phyloP scores from a whole-genome alignment of 1,140 invertebrate genomes.

The Zeugodacus cucurbitae region DNA sequence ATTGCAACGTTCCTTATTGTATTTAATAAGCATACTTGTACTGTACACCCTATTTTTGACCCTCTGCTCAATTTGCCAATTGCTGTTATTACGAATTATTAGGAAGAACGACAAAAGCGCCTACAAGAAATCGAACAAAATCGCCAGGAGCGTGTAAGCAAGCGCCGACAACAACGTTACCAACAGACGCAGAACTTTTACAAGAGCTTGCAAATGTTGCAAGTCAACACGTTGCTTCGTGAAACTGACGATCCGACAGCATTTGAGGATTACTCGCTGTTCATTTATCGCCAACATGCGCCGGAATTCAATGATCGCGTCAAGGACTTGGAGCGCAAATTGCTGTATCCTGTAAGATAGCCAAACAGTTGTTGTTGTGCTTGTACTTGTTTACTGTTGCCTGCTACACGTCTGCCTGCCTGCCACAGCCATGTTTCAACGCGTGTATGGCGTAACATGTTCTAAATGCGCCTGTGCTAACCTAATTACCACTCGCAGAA shows the following conservation, averaged over 20 bases:
- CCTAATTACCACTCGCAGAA: neutral
- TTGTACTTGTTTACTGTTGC: conserved; percentile 15
- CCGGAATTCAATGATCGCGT: conserved; percentile 81
- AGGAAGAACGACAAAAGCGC: conserved; percentile 76
- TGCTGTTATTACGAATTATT: conserved; percentile 20
- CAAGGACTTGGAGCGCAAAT: conserved; percentile 81
- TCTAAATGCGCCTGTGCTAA: neutral
- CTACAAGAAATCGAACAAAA: conserved; percentile 77
- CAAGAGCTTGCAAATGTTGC: conserved; percentile 82
- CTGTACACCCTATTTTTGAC: neutral
- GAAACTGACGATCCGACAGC: conserved; percentile 68
- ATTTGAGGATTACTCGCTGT: conserved; percentile 81
- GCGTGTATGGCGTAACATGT: neutral
- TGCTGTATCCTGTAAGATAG: conserved; percentile 77
- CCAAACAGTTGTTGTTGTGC: conserved; percentile 45
- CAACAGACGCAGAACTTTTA: conserved; percentile 79
- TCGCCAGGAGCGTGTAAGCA: conserved; percentile 74
- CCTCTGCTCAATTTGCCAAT: conserved; percentile 6
- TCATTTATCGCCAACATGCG: conserved; percentile 78
- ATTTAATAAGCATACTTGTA: neutral
- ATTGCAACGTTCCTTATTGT: neutral
- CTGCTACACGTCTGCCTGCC: neutral
- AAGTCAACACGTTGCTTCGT: conserved; percentile 69
- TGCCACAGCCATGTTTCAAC: neutral
- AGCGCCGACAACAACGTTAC: conserved; percentile 74